A percentile compares a stretch with the other conserved stretches of the same genome.
phyloP scores from a whole-genome alignment of 2,888 invertebrate species.

The Oithona nana region DNA sequence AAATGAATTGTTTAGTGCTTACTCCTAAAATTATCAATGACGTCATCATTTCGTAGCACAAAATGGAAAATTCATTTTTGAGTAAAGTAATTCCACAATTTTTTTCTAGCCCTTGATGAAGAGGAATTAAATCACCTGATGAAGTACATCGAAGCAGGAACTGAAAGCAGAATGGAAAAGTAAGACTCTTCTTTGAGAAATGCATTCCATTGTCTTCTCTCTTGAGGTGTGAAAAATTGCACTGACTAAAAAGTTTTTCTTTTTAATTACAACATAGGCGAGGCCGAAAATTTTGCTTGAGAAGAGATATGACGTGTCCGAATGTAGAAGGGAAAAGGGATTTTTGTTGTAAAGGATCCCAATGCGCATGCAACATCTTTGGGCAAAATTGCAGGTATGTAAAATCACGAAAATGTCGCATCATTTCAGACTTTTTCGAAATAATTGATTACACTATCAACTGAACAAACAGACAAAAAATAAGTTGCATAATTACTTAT shows the following conservation, averaged over 20 bases:
- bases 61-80: too few relatives aligned
- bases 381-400: conserved; percentile 13
- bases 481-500: too few relatives aligned
- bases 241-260: too few relatives aligned
- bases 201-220: background rate
- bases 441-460: background rate
- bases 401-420: too few relatives aligned
- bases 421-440: too few relatives aligned
- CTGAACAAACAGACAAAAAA: background rate
- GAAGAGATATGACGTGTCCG: conserved; percentile 12
- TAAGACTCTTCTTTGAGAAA: background rate
- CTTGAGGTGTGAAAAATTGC: too few relatives aligned
- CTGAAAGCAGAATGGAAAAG: conserved; percentile 8
- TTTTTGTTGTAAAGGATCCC: conserved; percentile 9
- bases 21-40: too few relatives aligned
- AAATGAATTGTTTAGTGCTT: too few relatives aligned
- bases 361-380: conserved; percentile 10
- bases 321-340: background rate
- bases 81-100: too few relatives aligned
- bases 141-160: background rate
- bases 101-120: too few relatives aligned
- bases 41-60: too few relatives aligned
- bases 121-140: conserved; percentile 5
- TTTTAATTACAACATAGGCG: conserved; percentile 1
- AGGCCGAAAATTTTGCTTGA: conserved; percentile 13